Base-by-base conservation (phyloP, 1,140 invertebrate genomes). In the Limonius californicus region DNA sequence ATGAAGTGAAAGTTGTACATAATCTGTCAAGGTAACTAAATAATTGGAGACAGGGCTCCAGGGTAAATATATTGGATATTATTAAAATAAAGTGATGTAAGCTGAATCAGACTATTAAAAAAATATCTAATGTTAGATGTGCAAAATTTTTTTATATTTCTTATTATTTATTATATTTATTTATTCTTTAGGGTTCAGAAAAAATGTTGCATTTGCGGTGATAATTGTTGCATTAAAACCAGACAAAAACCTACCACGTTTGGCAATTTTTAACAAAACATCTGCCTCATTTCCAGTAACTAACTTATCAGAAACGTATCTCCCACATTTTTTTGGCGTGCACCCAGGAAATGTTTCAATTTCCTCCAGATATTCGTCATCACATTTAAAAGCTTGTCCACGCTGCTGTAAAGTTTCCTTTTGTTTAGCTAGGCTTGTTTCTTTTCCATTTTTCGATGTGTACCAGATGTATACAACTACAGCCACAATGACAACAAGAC, bases 291-390 rank as follows among this genome's bases (percentile, higher is more conserved):
- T 76, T 2, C 78, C 70, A 1, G 85, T 81, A 4, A 94, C 79
- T 19, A 94, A 73, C 70, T 83, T 84, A 76, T 95, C 91, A 47
- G 85, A 85, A 2, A 94, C 86, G 70, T 87, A 81, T 70, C 91
- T 81, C 6, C 89, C 89, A 80, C 92, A 95, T 70, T 84, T 83
- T 68, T 84, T 82, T 4, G 90, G 89, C 57, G 85, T 75, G 74
- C 91, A 94, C 6, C 83, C 85, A 8, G 83, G 77, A 79, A 79
- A 88, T 59, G 73, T 70, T 50, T 77, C 69, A 16, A 82, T 63
- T 69, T 87, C 85, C 54, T 75, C 73, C 67, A 78, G 76, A 70
- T 85, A 87, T 53, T 82, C 77, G 4, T 72, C 20, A 4, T 86
- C 85, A 72, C 88, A 90, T 15, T 83, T 78, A 6, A 89, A 68